These are phyloP conservation scores for Calliphora vomitoria DNA, from an alignment of 2,888 invertebrate species.

Conservation along the genomic window DNA sequence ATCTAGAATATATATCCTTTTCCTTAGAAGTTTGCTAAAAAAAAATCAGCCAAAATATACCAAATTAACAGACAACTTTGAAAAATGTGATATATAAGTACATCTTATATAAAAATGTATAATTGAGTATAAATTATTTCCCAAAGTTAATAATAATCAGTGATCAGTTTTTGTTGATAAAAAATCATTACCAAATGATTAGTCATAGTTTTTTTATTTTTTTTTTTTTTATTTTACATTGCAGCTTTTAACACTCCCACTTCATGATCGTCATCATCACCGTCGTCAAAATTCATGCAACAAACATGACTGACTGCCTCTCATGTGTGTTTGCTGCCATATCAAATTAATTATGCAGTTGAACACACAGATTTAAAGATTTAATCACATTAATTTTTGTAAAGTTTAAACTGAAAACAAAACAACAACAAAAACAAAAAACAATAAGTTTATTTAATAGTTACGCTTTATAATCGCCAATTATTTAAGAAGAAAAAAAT, in stretches of 20 bases:
- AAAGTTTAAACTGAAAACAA: not conserved
- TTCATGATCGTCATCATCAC: not conserved
- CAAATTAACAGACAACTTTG: too few relatives aligned
- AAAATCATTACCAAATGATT: conserved; percentile 2
- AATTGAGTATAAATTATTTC: too few relatives aligned
- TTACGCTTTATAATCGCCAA: conserved; percentile 51
- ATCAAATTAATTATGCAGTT: conserved; percentile 61
- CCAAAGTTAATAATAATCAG: not conserved
- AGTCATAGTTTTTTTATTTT: not conserved
- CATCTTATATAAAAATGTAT: too few relatives aligned
- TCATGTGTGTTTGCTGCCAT: conserved; percentile 33
- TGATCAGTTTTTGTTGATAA: not conserved
- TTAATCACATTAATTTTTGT: conserved; percentile 47
- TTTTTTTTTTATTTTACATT: not conserved
- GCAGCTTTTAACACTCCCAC: conserved; percentile 7
- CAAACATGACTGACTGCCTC: conserved; percentile 1
- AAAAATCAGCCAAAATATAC: too few relatives aligned
- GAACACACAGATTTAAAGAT: conserved; percentile 49
- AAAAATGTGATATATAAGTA: too few relatives aligned
- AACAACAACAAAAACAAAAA: not conserved
- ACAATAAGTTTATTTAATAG: conserved; percentile 29
- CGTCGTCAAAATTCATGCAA: not conserved
- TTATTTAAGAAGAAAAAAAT: conserved; percentile 47
- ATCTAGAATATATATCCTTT: too few relatives aligned
- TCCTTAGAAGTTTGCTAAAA: too few relatives aligned